phyloP scores from a whole-genome alignment of 2,797 vertebrate genomes.

The Threskiornis aethiopicus region DNA sequence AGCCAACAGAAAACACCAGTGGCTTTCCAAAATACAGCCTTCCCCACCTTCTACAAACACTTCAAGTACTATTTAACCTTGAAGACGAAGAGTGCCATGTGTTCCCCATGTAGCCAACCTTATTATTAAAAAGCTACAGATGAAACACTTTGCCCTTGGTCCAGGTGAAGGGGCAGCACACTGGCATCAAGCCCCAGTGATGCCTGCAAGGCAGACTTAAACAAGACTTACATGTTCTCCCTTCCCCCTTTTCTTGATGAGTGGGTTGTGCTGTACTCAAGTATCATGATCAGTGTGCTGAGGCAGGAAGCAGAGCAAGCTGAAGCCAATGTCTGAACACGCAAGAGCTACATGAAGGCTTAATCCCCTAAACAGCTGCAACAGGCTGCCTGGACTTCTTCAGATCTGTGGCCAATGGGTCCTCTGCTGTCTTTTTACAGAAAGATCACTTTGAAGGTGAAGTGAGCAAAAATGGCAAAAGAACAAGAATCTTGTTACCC shows the following conservation, averaged over 20 bases:
- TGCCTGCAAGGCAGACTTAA: neutral
- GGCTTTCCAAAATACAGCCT: neutral
- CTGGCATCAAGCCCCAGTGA: neutral
- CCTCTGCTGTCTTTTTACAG: neutral
- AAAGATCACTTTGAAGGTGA: neutral
- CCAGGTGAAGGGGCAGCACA: neutral
- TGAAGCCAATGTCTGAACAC: neutral
- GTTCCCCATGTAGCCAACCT: neutral
- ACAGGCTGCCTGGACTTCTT: neutral
- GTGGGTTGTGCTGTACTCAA: neutral
- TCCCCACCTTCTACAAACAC: neutral
- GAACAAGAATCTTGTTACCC: neutral
- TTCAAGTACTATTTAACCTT: neutral
- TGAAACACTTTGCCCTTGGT: neutral
- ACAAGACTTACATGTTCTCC: neutral
- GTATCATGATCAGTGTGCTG: accelerated
- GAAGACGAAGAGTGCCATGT: neutral
- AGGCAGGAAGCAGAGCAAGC: neutral
- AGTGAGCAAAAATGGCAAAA: neutral
- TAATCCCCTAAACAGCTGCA: neutral
- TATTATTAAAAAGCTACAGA: neutral
- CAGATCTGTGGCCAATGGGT: neutral
- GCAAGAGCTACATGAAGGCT: neutral
- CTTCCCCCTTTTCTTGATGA: neutral
- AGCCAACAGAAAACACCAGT: neutral